Conservation (phyloP, 1,140 invertebrate species). For the Ceratoteleas bidentatus region DNA sequence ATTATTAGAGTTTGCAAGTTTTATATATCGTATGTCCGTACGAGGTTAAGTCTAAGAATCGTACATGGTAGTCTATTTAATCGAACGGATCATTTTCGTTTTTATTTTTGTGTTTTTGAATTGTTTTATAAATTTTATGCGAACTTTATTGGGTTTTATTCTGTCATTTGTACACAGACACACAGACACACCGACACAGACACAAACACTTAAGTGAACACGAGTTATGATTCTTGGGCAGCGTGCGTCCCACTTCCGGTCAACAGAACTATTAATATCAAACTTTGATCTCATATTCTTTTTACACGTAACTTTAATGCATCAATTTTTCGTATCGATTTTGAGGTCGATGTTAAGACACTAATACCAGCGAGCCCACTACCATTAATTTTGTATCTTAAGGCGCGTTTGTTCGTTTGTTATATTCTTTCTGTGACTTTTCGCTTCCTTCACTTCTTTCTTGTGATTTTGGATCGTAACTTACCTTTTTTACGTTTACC, state of each 20-base stretch:
- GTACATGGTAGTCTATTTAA: conserved; percentile 60
- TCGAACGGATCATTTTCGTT: conserved; percentile 49
- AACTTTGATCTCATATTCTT: conserved; percentile 78
- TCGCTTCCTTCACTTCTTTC: conserved; percentile 62
- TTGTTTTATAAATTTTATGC: conserved; percentile 68
- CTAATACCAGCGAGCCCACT: conserved; percentile 72
- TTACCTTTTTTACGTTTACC: conserved; percentile 5
- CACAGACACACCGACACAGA: conserved; percentile 23
- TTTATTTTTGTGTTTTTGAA: conserved; percentile 67
- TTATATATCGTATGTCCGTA: conserved; percentile 63
- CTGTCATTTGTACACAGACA: conserved; percentile 35
- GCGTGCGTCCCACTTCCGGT: conserved; percentile 68
- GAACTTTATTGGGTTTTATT: conserved; percentile 64
- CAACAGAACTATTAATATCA: conserved; percentile 72
- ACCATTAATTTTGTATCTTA: conserved; percentile 71
- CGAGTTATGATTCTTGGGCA: conserved; percentile 58
- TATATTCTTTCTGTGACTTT: conserved; percentile 59
- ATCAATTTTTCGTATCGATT: conserved; percentile 68
- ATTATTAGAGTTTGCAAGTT: conserved; percentile 67
- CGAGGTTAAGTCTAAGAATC: conserved; percentile 59
- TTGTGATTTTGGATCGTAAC: conserved; percentile 58
- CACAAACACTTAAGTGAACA: conserved; percentile 21
- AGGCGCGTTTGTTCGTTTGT: conserved; percentile 66
- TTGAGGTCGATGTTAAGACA: conserved; percentile 67
- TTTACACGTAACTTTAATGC: conserved; percentile 74